Base-by-base conservation (phyloP, 2,888 invertebrate species). In the Apamea anceps region DNA sequence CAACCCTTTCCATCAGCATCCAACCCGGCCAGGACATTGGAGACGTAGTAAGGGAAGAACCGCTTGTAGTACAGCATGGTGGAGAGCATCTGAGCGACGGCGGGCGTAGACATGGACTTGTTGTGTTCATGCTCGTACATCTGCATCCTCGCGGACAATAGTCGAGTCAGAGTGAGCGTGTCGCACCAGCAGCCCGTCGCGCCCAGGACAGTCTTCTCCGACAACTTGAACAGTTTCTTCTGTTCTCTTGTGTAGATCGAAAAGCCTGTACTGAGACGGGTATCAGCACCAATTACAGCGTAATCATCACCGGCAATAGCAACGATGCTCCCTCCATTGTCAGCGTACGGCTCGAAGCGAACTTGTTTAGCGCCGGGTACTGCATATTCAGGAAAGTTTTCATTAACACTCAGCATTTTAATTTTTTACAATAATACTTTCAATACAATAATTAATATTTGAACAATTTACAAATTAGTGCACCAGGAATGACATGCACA, bases 111-210 rank as follows among this genome's bases (percentile, higher is more conserved):
- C 99, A 99, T 99, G 2, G 98, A 97, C 95, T 99, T 99, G 93
- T 99, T 98, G 95, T 99, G 99, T 87, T 99, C 99, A 93, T 99
- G 99, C 87, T 98, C 97, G 92, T 99, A 99, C 98, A 99, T 99
- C 97, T 99, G 99, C 98, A 99, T 98, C 80, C 99, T 98, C 77
- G 99, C 98, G 87, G 98, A 97, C 54, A 99, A 95, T 85, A 99
- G 96, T 87, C 99, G 98, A 18, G 99, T 99, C 72, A 99, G 97
- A 1, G 99, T 99, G 32, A 99, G 96, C 8, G 99, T 99, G 96
- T 99, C 99, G 92, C 99, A 99, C 99, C 99, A 99, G 95, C 99
- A 99, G 37, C 99, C 99, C 42, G 99, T 98, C 78, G 99, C 99
- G 0, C 99, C 99, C n/a, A 99, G 97, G 62, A 99, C 98, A 1